Percentiles rank a stretch among this genome's conserved stretches.
Conservation (phyloP, 2,797 vertebrate species). For the Cephalopachus bancanus region DNA sequence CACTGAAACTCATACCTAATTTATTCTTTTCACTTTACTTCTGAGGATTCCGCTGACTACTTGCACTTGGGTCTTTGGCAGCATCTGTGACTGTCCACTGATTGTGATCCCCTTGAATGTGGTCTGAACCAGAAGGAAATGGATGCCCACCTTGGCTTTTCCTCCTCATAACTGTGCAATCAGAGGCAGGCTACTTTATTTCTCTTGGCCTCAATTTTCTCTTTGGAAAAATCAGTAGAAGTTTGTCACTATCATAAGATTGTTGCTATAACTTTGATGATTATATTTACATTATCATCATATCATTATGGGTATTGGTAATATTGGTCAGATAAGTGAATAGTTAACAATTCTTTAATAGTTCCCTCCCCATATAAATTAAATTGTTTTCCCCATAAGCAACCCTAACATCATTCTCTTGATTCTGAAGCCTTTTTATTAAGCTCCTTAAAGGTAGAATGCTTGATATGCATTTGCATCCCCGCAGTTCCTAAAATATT, state of each 20-base stretch:
- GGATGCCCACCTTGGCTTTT: neutral
- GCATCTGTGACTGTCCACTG: neutral
- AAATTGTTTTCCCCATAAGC: neutral
- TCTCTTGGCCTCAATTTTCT: neutral
- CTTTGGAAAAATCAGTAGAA: conserved; percentile 36
- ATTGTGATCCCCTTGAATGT: neutral
- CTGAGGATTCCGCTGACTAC: neutral
- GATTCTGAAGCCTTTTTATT: neutral
- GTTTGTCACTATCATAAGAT: neutral
- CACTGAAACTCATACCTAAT: conserved; percentile 13
- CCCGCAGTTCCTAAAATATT: neutral
- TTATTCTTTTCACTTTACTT: conserved; percentile 38
- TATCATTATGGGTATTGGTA: neutral
- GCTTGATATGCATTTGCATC: neutral
- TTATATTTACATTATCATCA: neutral
- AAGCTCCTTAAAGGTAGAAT: neutral
- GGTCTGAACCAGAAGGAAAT: neutral
- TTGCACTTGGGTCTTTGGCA: neutral
- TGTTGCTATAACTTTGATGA: neutral
- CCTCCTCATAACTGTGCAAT: neutral
- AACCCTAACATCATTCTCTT: neutral
- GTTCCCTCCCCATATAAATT: neutral
- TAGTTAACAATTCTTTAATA: neutral
- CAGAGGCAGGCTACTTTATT: neutral
- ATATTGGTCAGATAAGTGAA: neutral